Conservation (phyloP, 2,113 vertebrate genomes). For the Aix galericulata region DNA sequence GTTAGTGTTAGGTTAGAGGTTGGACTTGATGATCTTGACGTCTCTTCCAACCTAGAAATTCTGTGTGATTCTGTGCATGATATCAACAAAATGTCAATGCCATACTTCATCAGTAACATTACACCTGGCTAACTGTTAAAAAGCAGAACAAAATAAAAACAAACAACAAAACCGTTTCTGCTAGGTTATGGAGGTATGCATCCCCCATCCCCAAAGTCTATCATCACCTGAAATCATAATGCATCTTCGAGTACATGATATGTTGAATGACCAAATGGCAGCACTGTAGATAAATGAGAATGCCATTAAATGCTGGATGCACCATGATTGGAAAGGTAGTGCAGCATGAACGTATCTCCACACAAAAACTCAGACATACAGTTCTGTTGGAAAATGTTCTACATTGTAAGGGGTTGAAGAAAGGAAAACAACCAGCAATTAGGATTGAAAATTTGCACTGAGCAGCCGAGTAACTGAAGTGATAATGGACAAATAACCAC, state of each 20-base stretch:
- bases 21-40: too few relatives aligned
- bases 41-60: too few relatives aligned
- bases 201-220: neutral
- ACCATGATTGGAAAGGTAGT: neutral
- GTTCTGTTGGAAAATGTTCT: neutral
- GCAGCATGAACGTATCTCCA: neutral
- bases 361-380: neutral
- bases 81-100: neutral
- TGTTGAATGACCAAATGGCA: rapidly evolving
- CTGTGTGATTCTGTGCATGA: too few relatives aligned
- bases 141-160: too few relatives aligned
- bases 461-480: neutral
- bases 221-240: neutral
- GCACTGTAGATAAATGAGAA: neutral
- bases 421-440: neutral
- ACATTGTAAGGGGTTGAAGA: neutral
- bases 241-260: neutral
- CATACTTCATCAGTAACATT: neutral
- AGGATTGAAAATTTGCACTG: neutral
- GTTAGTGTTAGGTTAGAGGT: too few relatives aligned
- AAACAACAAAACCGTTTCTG: neutral
- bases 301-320: neutral
- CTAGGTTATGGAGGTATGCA: neutral
- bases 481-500: neutral
- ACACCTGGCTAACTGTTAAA: neutral